Evolutionary conservation across 2,888 invertebrate species (phyloP), one percentile per base, ranked within the genome.

Genomic region (Trypoxylon attenuatum): DNA sequence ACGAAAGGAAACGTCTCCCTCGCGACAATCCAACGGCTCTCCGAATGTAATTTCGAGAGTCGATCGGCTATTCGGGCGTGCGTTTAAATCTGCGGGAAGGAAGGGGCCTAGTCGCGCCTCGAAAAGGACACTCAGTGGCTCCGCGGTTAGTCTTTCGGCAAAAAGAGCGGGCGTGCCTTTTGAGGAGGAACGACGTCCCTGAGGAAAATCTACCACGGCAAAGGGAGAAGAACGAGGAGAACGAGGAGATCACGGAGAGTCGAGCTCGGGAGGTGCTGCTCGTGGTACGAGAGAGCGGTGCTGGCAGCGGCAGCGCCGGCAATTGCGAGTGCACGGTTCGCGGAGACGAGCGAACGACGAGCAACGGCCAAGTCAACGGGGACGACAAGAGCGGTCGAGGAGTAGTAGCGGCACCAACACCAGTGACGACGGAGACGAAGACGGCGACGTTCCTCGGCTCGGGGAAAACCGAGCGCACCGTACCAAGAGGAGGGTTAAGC

Each of bases 1-100:
- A 78, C 71, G 73, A 78, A 80, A 77, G 62, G 57, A 79, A 81
- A 79, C 76, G 68, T 77, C 71, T 66, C 63, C 45, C 65, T 74
- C 67, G 71, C 47, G 56, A 62, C 41, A 33, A 56, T 39, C n/a
- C 22, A 53, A 59, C 53, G 59, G 38, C 21, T 54, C 29, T 46
- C 56, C 50, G 61, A 46, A 55, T 47, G 49, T 41, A 19, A 60
- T 53, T 64, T 52, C 47, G 43, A 22, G 50, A n/a, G 55, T 56
- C 43, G 59, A 13, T 38, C 25, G 42, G 50, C n/a, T 18, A 21
- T 41, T 47, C 29, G 38, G 33, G 58, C 23, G 52, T 43, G 29
- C 18, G 23, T 21, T 19, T 2, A 58, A 27, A 22, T 33, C 6
- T n/a, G 33, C 2, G 46, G 10, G 54, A 27, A 16, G 21, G 22